A percentile compares a stretch with the other conserved stretches of the same genome.
These are phyloP conservation scores for Amphilophus citrinellus DNA, from an alignment of 2,113 vertebrate species.

Conservation along the genomic window DNA sequence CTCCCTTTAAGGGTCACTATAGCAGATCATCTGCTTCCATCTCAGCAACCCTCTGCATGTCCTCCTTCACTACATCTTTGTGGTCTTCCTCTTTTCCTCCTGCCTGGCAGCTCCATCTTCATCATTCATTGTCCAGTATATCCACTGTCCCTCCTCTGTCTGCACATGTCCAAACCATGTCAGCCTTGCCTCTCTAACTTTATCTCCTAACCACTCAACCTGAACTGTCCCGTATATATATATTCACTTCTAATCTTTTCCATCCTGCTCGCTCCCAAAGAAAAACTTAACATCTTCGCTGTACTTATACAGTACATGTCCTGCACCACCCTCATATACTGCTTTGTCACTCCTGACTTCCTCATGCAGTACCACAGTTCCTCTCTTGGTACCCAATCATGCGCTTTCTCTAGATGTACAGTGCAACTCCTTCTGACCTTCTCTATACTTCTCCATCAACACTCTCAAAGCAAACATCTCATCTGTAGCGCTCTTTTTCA, in stretches of 20 bases:
- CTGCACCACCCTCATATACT: background rate
- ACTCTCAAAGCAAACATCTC: background rate
- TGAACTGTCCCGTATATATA: background rate
- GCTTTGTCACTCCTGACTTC: background rate
- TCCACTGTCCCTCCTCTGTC: background rate
- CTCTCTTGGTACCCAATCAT: background rate
- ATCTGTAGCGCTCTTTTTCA: background rate
- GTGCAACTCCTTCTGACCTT: background rate
- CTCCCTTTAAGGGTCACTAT: too few relatives aligned
- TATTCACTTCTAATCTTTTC: background rate
- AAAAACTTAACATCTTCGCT: background rate
- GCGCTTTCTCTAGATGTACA: background rate
- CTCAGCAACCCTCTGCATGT: too few relatives aligned
- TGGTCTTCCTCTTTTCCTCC: too few relatives aligned
- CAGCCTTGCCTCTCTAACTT: background rate
- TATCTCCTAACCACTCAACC: slow-evolving; percentile 1
- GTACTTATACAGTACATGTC: background rate
- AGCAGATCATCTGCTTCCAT: too few relatives aligned
- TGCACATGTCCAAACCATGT: background rate
- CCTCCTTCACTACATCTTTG: too few relatives aligned
- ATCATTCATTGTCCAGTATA: background rate
- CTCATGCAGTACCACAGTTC: background rate
- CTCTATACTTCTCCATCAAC: background rate
- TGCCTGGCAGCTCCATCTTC: too few relatives aligned
- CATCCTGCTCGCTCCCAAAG: background rate